These are phyloP conservation scores for Albula glossodonta DNA, from an alignment of 2,113 vertebrate species.

Conservation along the genomic window DNA sequence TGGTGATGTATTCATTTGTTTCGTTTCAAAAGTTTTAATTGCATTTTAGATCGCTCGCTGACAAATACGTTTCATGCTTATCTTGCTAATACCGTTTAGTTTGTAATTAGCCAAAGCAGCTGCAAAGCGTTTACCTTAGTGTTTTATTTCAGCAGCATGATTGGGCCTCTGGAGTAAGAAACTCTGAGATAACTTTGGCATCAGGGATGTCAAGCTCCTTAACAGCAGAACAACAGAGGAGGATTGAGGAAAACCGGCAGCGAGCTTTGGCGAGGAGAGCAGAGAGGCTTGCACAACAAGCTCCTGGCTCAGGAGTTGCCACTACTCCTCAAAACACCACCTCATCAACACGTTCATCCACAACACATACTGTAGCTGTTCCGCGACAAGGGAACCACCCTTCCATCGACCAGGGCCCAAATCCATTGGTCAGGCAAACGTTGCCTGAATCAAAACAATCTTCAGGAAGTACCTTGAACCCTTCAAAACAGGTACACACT, in stretches of 20 bases:
- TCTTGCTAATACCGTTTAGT: too few relatives aligned
- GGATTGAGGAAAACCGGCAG: constrained; percentile 88
- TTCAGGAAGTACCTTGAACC: neutral
- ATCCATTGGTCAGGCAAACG: neutral
- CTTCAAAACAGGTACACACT: neutral
- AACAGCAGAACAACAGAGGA: constrained; percentile 84
- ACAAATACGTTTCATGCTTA: too few relatives aligned
- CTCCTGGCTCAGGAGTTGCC: constrained; percentile 6
- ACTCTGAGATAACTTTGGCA: neutral
- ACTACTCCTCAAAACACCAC: constrained; percentile 18
- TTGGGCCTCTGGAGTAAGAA: neutral
- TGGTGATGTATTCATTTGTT: too few relatives aligned
- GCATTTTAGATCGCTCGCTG: too few relatives aligned
- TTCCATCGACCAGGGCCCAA: neutral
- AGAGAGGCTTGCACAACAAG: constrained; percentile 69
- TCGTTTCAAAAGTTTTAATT: too few relatives aligned
- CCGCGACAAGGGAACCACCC: neutral
- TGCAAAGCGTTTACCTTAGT: neutral
- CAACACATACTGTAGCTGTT: neutral
- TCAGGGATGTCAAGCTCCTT: constrained; percentile 78
- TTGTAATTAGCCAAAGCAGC: too few relatives aligned
- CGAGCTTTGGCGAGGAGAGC: constrained; percentile 87
- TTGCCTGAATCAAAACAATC: neutral
- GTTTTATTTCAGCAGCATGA: neutral
- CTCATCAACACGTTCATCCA: neutral